Conservation (phyloP, 2,113 vertebrate species). For the Colossoma macropomum region DNA sequence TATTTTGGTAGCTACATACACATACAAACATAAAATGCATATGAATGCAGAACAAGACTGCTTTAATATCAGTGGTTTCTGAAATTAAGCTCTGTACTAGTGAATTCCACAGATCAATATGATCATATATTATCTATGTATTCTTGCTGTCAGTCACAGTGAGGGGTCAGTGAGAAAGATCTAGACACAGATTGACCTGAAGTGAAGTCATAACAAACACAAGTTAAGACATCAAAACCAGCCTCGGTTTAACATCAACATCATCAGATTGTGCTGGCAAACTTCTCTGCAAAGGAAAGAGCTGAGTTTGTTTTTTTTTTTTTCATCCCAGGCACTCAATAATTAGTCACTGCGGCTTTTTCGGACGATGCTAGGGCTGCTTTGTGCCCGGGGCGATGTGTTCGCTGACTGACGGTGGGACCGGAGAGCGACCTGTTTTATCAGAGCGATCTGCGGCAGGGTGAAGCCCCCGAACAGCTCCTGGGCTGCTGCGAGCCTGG, state of each 20-base stretch:
- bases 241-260: neutral
- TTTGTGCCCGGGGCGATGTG: slow-evolving; percentile 10
- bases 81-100: too few species aligned
- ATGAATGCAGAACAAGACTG: too few species aligned
- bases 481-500: neutral
- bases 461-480: slow-evolving; percentile 12
- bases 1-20: too few species aligned
- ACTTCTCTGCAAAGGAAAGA: neutral
- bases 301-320: neutral
- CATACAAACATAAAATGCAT: too few species aligned
- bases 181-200: neutral
- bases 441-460: slow-evolving; percentile 7
- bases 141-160: neutral
- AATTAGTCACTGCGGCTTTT: neutral
- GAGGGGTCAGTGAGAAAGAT: neutral
- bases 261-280: neutral
- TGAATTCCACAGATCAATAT: neutral
- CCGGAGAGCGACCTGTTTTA: neutral
- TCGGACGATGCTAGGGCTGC: neutral
- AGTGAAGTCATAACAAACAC: neutral
- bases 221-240: neutral
- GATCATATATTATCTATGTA: neutral
- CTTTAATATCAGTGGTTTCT: too few species aligned
- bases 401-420: slow-evolving; percentile 5
- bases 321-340: neutral